Conservation (phyloP, 2,888 invertebrate genomes). For the Platycheirus rosarum region DNA sequence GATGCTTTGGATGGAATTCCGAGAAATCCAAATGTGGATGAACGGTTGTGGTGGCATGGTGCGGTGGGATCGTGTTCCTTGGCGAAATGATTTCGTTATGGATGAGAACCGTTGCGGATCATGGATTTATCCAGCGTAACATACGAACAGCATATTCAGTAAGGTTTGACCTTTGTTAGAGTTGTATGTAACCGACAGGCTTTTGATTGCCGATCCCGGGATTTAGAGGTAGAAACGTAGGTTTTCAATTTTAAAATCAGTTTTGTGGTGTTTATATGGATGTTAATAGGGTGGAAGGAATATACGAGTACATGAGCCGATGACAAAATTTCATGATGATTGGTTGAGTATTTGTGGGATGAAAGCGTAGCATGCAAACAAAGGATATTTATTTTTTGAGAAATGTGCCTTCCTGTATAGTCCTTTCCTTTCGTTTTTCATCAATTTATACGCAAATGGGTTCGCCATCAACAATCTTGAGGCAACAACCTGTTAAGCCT, state of each 20-base stretch:
- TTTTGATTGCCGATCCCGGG: neutral
- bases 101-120: constrained; percentile 64
- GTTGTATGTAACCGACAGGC: constrained; percentile 59
- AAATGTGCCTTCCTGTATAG: constrained; percentile 2
- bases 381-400: no score
- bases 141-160: constrained; percentile 43
- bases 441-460: no score
- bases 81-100: constrained; percentile 69
- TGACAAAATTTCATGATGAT: no score
- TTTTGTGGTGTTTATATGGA: no score
- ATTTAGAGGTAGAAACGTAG: constrained; percentile 56
- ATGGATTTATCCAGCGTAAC: constrained; percentile 57
- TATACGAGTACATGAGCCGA: no score
- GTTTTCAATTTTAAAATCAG: constrained; percentile 57
- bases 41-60: constrained; percentile 8
- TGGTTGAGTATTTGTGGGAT: no score
- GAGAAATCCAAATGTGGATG: constrained; percentile 20
- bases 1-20: constrained; percentile 63
- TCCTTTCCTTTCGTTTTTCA: no score
- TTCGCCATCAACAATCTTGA: no score
- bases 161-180: constrained; percentile 69
- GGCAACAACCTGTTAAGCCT: neutral
- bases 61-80: constrained; percentile 52
- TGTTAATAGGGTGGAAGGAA: no score
- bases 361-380: no score